A percentile compares a stretch with the other conserved stretches of the same genome.
These are phyloP conservation scores for Stigmatopora nigra DNA, from an alignment of 2,113 vertebrate genomes.

Conservation along the genomic window DNA sequence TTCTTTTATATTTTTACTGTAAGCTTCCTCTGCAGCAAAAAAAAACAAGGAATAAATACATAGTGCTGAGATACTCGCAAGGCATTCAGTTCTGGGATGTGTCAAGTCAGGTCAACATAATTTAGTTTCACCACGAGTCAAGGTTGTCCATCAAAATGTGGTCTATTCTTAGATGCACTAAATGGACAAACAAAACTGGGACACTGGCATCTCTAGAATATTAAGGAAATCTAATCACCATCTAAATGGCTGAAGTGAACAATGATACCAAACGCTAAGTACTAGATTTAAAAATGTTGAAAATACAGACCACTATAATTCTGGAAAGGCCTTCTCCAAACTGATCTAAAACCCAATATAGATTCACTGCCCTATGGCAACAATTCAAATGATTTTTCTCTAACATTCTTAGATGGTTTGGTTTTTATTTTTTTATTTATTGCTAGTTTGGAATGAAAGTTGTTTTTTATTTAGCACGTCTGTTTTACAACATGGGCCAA, in stretches of 20 bases:
- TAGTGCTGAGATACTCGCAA: conserved; percentile 38
- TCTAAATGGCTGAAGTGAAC: not conserved
- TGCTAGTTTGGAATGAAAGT: no score
- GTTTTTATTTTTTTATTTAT: no score
- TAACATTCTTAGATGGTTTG: no score
- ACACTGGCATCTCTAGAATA: not conserved
- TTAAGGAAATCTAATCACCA: not conserved
- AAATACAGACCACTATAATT: not conserved
- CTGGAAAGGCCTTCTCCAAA: no score
- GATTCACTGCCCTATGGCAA: no score
- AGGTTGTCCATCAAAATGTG: not conserved
- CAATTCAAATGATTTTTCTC: no score
- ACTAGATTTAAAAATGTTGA: not conserved
- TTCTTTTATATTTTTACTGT: conserved; percentile 43
- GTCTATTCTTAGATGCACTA: not conserved
- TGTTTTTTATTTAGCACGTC: no score
- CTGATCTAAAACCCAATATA: no score
- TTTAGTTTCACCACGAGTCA: not conserved
- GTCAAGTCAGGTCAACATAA: conserved; percentile 7
- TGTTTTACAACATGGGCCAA: no score
- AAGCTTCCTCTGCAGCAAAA: conserved; percentile 44
- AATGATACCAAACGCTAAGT: not conserved
- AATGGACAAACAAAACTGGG: not conserved
- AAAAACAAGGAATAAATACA: conserved; percentile 41
- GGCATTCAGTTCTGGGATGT: conserved; percentile 12